phyloP scores from a whole-genome alignment of 2,888 invertebrate species.

The Lasioglossum pauxillum region DNA sequence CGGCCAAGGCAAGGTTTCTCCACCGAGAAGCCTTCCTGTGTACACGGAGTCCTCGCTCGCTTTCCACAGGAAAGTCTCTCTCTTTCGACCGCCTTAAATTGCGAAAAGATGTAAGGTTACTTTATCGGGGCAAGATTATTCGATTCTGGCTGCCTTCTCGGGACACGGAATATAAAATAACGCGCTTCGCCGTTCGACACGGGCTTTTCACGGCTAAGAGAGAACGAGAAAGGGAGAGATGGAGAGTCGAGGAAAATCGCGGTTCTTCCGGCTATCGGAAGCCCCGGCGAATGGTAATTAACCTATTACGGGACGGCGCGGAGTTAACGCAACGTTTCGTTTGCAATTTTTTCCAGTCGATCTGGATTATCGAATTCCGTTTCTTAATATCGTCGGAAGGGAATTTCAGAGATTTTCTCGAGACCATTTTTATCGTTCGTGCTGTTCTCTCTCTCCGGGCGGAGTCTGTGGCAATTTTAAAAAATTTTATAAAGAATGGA shows the following conservation, averaged over 20 bases:
- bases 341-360: not conserved
- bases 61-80: conserved; percentile 20
- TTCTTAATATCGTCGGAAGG: not conserved
- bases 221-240: not conserved
- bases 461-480: not conserved
- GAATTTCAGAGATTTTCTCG: not conserved
- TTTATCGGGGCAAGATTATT: conserved; percentile 29
- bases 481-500: not conserved
- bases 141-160: not conserved
- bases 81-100: conserved; percentile 27
- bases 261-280: not conserved
- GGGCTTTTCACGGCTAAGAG: not conserved
- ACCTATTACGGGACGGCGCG: not conserved
- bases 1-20: conserved; percentile 4
- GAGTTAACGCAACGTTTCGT: not conserved
- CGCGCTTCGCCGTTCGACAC: not conserved
- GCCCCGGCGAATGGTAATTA: conserved; percentile 7
- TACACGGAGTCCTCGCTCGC: conserved; percentile 12
- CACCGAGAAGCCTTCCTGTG: conserved; percentile 45
- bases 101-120: conserved; percentile 47
- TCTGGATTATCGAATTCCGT: not conserved
- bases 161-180: conserved; percentile 22
- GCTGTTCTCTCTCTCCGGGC: not conserved
- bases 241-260: not conserved
- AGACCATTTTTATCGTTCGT: not conserved